Base-by-base conservation (phyloP, 2,113 vertebrate genomes). In the Romanogobio albipinnatus region DNA sequence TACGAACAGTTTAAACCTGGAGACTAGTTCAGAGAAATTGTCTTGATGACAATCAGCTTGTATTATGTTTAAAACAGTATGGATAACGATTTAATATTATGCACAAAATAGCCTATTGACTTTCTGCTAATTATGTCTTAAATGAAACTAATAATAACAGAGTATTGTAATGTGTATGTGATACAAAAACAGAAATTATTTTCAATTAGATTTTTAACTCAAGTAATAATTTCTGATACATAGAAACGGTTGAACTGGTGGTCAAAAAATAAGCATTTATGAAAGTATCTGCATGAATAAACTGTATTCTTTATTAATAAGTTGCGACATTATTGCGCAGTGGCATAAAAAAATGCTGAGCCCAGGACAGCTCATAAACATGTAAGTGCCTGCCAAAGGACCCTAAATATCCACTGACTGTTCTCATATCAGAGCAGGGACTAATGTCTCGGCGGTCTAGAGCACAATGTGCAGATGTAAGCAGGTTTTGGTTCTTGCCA, bases 401-500 rank as follows among this genome's bases (percentile, higher is more conserved):
- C 15, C 24, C 61, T 66, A 74, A 58, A 74, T 62, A 75, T 78
- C 66, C 66, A 62, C 61, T 6, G 33, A 49, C 49, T 80, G 9
- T 14, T 81, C 75, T 53, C 64, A 73, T 19, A 53, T 76, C 62
- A 26, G 26, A 49, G 47, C 49, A 70, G 43, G n/a, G 29, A 53
- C 49, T 47, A 80, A 82, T 59, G 39, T 74, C 74, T n/a, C n/a
- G 43, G 47, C 14, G 43, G 84, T 77, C 39, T 64, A 51, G 15
- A 71, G 83, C 59, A 58, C 66, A 64, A 87, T 81, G 75, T 88
- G 89, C 79, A 76, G 74, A 90, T 43, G 68, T 70, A 86, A 81
- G 85, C 86, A 86, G 11, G 33, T 64, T 86, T 85, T 26, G 74
- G 43, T 76, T 51, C 83, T 82, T 82, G 80, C 45, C 80, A 56